These are phyloP conservation scores for Buteo buteo DNA, from an alignment of 2,113 vertebrate species.

Conservation along the genomic window DNA sequence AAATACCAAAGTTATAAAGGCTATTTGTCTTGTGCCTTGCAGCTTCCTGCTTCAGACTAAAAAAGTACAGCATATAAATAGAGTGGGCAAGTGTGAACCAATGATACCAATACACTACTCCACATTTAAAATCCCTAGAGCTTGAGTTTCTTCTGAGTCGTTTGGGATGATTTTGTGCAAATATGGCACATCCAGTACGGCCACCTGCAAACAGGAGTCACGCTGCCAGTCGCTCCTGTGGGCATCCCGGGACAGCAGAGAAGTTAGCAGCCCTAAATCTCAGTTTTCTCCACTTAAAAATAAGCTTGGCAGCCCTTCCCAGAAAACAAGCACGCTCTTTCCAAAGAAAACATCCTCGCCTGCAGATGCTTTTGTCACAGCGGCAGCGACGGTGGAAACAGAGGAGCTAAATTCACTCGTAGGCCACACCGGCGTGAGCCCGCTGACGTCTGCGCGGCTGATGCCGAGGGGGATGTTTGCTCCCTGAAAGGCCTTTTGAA, in stretches of 20 bases:
- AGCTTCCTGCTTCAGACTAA: neutral
- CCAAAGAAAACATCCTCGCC: neutral
- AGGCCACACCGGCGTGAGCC: accelerated
- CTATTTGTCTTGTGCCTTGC: neutral
- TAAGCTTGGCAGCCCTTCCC: neutral
- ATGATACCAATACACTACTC: neutral
- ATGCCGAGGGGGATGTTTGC: neutral
- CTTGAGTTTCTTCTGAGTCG: neutral
- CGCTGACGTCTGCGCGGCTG: accelerated
- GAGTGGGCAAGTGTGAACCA: neutral
- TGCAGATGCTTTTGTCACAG: neutral
- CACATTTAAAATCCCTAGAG: neutral
- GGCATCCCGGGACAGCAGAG: neutral
- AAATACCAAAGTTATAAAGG: neutral
- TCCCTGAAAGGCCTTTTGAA: neutral
- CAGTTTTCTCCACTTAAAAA: neutral
- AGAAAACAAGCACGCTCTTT: neutral
- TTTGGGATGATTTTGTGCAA: neutral
- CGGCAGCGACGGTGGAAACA: neutral
- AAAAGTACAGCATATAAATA: conserved; percentile 5
- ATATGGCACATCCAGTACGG: accelerated
- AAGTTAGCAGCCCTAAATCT: neutral
- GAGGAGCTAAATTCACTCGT: neutral
- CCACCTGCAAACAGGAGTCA: neutral
- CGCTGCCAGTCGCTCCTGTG: accelerated